Conservation (phyloP, 2,888 invertebrate genomes). For the Gymnocheta viridis region DNA sequence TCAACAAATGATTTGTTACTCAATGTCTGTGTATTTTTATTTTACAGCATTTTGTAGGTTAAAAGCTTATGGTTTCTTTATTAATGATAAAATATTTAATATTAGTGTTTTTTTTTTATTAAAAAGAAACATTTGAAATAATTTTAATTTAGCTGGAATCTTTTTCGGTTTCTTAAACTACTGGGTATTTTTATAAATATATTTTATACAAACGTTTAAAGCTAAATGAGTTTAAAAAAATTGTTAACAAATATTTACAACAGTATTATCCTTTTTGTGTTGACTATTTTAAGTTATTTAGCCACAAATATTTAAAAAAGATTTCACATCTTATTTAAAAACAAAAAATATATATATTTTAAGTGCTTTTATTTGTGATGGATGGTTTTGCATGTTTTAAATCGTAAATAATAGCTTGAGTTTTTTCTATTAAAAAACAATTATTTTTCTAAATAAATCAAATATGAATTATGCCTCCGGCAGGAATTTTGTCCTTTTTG, state of each 20-base stretch:
- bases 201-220: background rate
- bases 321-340: no score
- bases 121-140: background rate
- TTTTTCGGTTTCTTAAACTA: background rate
- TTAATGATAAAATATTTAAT: slow-evolving; percentile 10
- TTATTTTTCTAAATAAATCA: no score
- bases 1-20: background rate
- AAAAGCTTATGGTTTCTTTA: background rate
- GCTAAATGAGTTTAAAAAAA: background rate
- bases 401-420: no score
- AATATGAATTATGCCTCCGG: no score
- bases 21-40: background rate
- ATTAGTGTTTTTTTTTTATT: background rate
- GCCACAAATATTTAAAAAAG: background rate
- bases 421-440: no score
- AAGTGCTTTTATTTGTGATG: no score
- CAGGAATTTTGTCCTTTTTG: no score
- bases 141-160: background rate
- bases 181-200: background rate
- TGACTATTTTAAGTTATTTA: background rate
- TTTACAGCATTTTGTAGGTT: background rate
- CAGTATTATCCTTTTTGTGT: background rate
- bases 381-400: no score
- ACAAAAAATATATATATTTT: no score
- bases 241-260: slow-evolving; percentile 8